Base-by-base conservation (phyloP, 1,140 invertebrate species). In the Lordiphosa mommai region DNA sequence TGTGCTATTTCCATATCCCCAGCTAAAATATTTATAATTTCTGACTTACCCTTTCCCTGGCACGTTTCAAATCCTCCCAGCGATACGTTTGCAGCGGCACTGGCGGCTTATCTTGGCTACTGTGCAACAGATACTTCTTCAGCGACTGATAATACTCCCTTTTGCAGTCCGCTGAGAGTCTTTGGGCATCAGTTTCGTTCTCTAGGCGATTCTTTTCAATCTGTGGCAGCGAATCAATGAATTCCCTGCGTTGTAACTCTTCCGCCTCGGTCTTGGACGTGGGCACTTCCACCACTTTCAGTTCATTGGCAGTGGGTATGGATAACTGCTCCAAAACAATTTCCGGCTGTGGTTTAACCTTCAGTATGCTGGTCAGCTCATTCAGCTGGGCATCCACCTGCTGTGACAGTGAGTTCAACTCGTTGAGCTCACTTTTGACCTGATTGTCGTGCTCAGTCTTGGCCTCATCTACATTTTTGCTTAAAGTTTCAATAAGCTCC, bases 41-140 rank as follows among this genome's bases (percentile, higher is more conserved):
- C 6, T 20, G 9, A 44, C 87, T 87, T 52, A 89, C 88, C 69
- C 88, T 72, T 59, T 88, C 86, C 55, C 89, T 88, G 58, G 91
- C 90, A 77, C 92, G 89, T 66, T 91, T 88, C 7, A 94, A 86
- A 89, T 94, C 93, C 88, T 94, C 93, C 93, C 93, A 94, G 90
- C 92, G 90, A 88, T 94, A 94, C 20, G 93, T 93, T 84, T 92
- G 92, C 72, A 92, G 89, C 17, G 92, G 92, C 69, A 92, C 90
- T 59, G 91, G 91, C 64, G 92, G 91, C 80, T 85, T 89, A 88
- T 91, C 90, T 89, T 61, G 49, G 30, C 66, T 65, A 40, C 32
- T 77, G 33, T 88, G 64, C 41, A 87, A 51, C 20, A 88, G 55
- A 61, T 88, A 88, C 52, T 88, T 86, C 59, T 86, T 84, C 9